These are phyloP conservation scores for Acronicta aceris DNA, from an alignment of 2,888 invertebrate genomes.

Conservation along the genomic window DNA sequence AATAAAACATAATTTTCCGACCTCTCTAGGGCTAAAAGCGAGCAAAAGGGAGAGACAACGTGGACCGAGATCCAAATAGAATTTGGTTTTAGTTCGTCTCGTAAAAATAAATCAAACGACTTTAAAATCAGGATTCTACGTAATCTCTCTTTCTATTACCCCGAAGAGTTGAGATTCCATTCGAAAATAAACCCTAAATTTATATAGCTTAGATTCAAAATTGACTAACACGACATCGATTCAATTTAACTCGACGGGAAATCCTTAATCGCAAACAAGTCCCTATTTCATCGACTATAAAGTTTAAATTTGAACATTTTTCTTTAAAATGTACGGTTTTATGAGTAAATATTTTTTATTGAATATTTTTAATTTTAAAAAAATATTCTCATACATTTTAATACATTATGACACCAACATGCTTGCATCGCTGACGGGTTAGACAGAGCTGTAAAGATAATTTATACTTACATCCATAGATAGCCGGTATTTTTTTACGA, in stretches of 20 bases:
- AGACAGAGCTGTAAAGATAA: too few relatives aligned
- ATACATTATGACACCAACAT: background rate
- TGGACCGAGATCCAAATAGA: conserved; percentile 47
- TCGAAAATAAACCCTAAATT: conserved; percentile 66
- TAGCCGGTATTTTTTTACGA: background rate
- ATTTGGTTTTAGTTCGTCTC: conserved; percentile 68
- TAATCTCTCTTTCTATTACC: conserved; percentile 74
- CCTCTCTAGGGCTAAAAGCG: conserved; percentile 22
- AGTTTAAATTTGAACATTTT: conserved; percentile 63
- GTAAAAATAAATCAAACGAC: conserved; percentile 80
- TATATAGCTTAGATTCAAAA: conserved; percentile 61
- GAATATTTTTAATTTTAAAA: conserved; percentile 15
- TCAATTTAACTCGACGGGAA: conserved; percentile 56
- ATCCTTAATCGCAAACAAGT: conserved; percentile 64
- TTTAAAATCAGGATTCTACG: conserved; percentile 75
- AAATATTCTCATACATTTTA: conserved; percentile 1
- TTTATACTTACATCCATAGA: too few relatives aligned
- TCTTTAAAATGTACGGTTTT: conserved; percentile 45
- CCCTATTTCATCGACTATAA: conserved; percentile 64
- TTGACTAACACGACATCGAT: conserved; percentile 46
- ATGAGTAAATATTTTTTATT: conserved; percentile 32
- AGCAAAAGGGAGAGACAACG: conserved; percentile 28
- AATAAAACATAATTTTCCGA: conserved; percentile 31
- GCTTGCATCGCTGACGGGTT: too few relatives aligned
- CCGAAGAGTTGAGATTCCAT: conserved; percentile 36